A percentile compares a stretch with the other conserved stretches of the same genome.
These are phyloP conservation scores for Petrocephalus zakoni DNA, from an alignment of 2,113 vertebrate genomes.

Conservation along the genomic window DNA sequence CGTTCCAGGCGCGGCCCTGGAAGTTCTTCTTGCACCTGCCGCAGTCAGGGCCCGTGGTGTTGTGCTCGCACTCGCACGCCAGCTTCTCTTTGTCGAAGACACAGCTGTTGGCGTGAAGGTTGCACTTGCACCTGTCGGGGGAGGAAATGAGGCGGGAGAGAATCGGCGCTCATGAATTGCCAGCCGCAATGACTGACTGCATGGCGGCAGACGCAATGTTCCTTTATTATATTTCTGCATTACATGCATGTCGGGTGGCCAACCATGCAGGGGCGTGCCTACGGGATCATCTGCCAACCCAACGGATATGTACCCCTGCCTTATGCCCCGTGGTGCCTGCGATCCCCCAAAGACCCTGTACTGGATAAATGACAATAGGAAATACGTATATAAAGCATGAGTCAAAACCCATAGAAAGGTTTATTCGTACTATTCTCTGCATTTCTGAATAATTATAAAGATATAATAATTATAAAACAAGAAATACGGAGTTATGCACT, in stretches of 20 bases:
- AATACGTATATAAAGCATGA: neutral
- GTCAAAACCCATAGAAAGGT: neutral
- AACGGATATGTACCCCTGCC: neutral
- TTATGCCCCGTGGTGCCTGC: neutral
- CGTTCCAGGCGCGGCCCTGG: constrained; percentile 85
- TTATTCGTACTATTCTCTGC: neutral
- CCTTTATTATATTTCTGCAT: neutral
- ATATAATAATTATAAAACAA: neutral
- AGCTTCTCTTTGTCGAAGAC: constrained; percentile 85
- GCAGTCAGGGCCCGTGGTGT: constrained; percentile 91
- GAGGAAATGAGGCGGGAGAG: constrained; percentile 35
- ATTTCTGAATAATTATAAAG: neutral
- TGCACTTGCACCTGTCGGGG: constrained; percentile 87
- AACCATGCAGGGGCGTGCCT: neutral
- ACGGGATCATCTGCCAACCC: too few relatives aligned
- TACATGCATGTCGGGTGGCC: neutral
- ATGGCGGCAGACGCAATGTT: neutral
- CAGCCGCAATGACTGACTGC: neutral
- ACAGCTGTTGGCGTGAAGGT: constrained; percentile 90
- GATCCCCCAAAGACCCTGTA: neutral
- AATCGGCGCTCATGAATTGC: neutral
- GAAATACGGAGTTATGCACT: neutral
- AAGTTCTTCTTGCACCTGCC: constrained; percentile 94
- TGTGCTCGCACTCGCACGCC: constrained; percentile 91
- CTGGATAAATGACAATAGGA: neutral